Conservation (phyloP, 2,888 invertebrate genomes). For the Caenorhabditis wallacei region DNA sequence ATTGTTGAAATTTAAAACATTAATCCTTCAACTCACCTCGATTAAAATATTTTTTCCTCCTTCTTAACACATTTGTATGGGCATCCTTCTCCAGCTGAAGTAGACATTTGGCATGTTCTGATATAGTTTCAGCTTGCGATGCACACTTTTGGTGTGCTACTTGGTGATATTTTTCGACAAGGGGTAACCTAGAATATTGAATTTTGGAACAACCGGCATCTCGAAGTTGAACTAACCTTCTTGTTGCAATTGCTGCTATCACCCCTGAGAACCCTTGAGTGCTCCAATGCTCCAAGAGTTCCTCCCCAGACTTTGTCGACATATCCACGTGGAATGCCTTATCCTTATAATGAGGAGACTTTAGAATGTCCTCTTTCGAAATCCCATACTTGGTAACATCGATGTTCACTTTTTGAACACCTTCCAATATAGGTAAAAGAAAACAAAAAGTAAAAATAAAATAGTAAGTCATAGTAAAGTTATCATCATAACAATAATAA, state of each 20-base stretch:
- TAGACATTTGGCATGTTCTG: conserved; percentile 70
- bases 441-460: not conserved
- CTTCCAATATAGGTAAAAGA: not conserved
- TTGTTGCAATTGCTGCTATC: conserved; percentile 64
- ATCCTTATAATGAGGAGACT: conserved; percentile 46
- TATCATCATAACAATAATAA: not conserved
- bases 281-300: conserved; percentile 66
- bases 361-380: conserved; percentile 41
- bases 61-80: conserved; percentile 27
- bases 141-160: conserved; percentile 64
- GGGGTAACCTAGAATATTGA: conserved; percentile 41
- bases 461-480: conserved; percentile 11
- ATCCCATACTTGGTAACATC: conserved; percentile 39
- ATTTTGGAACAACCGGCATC: no score
- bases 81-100: conserved; percentile 62
- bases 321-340: conserved; percentile 46
- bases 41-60: conserved; percentile 47
- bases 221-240: conserved; percentile 44
- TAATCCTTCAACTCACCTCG: conserved; percentile 15
- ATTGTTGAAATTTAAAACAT: not conserved
- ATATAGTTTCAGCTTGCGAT: conserved; percentile 60
- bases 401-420: conserved; percentile 8
- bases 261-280: conserved; percentile 62
- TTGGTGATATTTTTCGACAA: conserved; percentile 51
- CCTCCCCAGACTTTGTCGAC: conserved; percentile 50